These are phyloP conservation scores for Petrophora chlorosata DNA, from an alignment of 2,888 invertebrate species.

Conservation along the genomic window DNA sequence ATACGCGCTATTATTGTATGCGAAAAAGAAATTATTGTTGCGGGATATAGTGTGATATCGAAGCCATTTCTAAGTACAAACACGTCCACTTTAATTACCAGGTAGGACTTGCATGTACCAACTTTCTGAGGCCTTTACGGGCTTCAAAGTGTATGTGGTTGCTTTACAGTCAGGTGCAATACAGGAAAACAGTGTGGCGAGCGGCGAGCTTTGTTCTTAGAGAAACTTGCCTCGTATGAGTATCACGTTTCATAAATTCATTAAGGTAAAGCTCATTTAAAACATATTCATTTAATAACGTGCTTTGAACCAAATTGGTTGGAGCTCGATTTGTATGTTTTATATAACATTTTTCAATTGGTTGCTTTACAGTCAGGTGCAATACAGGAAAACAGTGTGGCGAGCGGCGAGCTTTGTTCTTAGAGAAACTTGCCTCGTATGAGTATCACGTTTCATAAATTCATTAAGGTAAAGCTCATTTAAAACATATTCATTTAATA, in stretches of 20 bases:
- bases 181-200: slow-evolving; percentile 1
- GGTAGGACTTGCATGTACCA: slow-evolving; percentile 36
- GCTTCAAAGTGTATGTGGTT: slow-evolving; percentile 49
- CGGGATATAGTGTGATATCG: slow-evolving; percentile 34
- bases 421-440: slow-evolving; percentile 1
- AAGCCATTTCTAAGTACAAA: slow-evolving; percentile 36
- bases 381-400: slow-evolving; percentile 23
- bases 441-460: slow-evolving; percentile 11
- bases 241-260: slow-evolving; percentile 12
- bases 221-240: slow-evolving; percentile 3
- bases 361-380: slow-evolving; percentile 56
- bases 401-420: slow-evolving; percentile 3
- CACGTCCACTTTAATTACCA: slow-evolving; percentile 32
- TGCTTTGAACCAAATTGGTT: slow-evolving; percentile 1
- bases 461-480: not conserved
- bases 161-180: slow-evolving; percentile 55
- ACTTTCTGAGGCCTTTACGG: slow-evolving; percentile 36
- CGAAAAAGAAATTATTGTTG: not conserved
- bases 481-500: slow-evolving; percentile 2
- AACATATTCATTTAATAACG: slow-evolving; percentile 1
- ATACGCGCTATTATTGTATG: slow-evolving; percentile 6
- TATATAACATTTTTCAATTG: too few species aligned
- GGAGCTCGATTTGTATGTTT: not conserved
- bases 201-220: slow-evolving; percentile 2
- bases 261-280: not conserved